Evolutionary conservation across 1,140 invertebrate species (phyloP).

Genomic region (Heliconius himera): DNA sequence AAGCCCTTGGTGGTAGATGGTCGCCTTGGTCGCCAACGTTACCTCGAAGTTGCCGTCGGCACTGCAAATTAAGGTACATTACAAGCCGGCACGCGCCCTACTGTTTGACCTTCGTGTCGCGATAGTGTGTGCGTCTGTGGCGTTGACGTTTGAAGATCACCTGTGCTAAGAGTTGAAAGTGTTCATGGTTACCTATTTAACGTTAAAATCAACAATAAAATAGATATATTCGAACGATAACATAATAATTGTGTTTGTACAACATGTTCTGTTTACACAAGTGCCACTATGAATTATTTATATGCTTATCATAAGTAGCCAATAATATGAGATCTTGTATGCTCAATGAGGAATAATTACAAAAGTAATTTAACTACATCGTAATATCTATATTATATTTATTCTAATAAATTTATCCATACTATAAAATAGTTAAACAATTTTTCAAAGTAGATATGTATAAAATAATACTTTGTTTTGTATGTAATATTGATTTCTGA

Average conservation of each 20-base stretch:
- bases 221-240: background rate
- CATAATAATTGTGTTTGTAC: background rate
- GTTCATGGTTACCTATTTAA: constrained; percentile 20
- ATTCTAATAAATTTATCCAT: background rate
- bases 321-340: background rate
- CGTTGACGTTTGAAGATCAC: constrained; percentile 32
- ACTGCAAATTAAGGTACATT: constrained; percentile 85
- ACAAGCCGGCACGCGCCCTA: constrained; percentile 48
- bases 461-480: too few relatives aligned
- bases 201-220: background rate
- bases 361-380: background rate
- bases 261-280: constrained; percentile 18
- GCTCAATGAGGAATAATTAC: background rate
- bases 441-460: too few relatives aligned
- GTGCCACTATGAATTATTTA: background rate
- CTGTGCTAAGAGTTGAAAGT: constrained; percentile 20
- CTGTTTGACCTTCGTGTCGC: constrained; percentile 30
- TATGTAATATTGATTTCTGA: too few relatives aligned
- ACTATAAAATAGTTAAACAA: background rate
- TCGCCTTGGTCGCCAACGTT: constrained; percentile 96
- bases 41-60: constrained; percentile 99
- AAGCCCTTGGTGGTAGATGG: constrained; percentile 94
- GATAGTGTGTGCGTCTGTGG: constrained; percentile 33
- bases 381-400: background rate
- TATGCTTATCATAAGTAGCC: background rate